These are phyloP conservation scores for Metopia argyrocephala DNA, from an alignment of 2,888 invertebrate genomes.

Conservation along the genomic window DNA sequence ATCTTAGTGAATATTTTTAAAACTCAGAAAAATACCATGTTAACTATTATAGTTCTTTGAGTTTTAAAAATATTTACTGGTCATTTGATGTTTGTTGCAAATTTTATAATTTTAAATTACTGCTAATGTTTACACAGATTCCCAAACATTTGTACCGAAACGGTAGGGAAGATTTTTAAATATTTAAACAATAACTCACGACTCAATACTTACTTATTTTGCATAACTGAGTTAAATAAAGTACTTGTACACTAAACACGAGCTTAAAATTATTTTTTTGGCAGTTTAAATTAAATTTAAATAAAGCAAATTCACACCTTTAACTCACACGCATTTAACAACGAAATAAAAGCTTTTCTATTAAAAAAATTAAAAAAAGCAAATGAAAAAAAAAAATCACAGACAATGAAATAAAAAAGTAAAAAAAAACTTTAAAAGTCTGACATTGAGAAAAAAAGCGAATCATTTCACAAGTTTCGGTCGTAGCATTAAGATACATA, in stretches of 20 bases:
- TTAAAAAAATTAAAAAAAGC: slow-evolving; percentile 3
- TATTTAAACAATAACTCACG: too few relatives aligned
- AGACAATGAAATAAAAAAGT: background rate
- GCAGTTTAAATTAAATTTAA: slow-evolving; percentile 17
- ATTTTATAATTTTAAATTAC: too few relatives aligned
- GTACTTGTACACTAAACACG: background rate
- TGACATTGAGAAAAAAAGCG: slow-evolving; percentile 4
- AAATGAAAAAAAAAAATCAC: slow-evolving; percentile 18
- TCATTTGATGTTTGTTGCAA: too few relatives aligned
- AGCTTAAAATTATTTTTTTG: slow-evolving; percentile 11
- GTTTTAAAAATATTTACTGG: too few relatives aligned
- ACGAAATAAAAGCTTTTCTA: slow-evolving; percentile 27
- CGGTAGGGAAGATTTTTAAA: too few relatives aligned
- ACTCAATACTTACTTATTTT: too few relatives aligned
- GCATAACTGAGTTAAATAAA: background rate
- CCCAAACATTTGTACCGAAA: too few relatives aligned
- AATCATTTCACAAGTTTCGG: slow-evolving; percentile 38
- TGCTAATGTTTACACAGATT: too few relatives aligned
- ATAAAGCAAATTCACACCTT: slow-evolving; percentile 42
- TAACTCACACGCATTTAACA: slow-evolving; percentile 22
- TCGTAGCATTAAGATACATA: slow-evolving; percentile 27
- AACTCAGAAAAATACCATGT: too few relatives aligned
- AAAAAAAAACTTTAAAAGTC: slow-evolving; percentile 43
- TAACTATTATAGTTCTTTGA: too few relatives aligned
- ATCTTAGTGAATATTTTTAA: too few relatives aligned